Evolutionary conservation across 2,888 invertebrate species (phyloP).

Genomic region (Heteromyza rotundicornis): DNA sequence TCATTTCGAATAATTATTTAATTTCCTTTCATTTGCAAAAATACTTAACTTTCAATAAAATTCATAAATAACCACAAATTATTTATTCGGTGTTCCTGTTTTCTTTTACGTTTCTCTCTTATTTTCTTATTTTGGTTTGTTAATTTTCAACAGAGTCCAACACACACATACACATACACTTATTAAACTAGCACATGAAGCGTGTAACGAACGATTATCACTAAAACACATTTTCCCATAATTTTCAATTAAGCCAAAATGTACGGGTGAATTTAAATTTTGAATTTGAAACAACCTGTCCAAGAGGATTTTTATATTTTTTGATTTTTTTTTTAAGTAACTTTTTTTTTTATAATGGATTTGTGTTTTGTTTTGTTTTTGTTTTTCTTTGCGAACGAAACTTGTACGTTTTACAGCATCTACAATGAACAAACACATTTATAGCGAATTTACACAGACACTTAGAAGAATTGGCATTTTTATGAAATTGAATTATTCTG

Average conservation of each 20-base stretch:
- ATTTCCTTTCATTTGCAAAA: constrained; percentile 9
- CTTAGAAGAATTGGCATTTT: constrained; percentile 4
- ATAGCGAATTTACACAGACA: constrained; percentile 2
- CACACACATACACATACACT: constrained; percentile 30
- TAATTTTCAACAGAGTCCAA: constrained; percentile 23
- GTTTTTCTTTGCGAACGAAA: constrained; percentile 3
- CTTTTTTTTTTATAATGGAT: neutral
- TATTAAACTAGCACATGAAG: constrained; percentile 33
- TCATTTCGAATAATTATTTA: neutral
- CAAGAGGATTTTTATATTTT: constrained; percentile 5
- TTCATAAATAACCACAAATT: constrained; percentile 33
- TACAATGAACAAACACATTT: constrained; percentile 12
- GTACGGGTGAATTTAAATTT: constrained; percentile 23
- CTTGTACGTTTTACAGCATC: neutral
- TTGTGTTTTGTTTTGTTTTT: constrained; percentile 1
- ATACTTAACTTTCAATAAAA: constrained; percentile 12
- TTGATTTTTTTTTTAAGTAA: neutral
- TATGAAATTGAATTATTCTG: neutral
- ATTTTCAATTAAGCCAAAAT: constrained; percentile 10
- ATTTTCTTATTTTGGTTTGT: constrained; percentile 11
- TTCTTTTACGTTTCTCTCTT: constrained; percentile 16
- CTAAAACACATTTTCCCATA: constrained; percentile 26
- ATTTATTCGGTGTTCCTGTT: constrained; percentile 26
- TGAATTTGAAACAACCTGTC: constrained; percentile 20
- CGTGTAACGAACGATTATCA: constrained; percentile 37